phyloP scores from a whole-genome alignment of 2,113 vertebrate species.

The Indicator maculatus region DNA sequence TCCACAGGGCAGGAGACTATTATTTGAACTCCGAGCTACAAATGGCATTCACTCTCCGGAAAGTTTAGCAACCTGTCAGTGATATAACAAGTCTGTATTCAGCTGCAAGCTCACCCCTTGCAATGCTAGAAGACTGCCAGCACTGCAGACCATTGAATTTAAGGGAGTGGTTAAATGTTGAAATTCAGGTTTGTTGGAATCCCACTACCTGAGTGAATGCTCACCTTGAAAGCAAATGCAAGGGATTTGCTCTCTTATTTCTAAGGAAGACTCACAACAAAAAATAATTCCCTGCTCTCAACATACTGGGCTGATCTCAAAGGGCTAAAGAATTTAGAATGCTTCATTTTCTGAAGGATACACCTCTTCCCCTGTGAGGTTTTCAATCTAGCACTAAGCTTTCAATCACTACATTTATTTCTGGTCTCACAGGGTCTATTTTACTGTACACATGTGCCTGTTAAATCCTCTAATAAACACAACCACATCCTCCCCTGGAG shows the following conservation, averaged over 20 bases:
- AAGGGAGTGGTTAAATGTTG: slow-evolving; percentile 43
- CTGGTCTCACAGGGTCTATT: background rate
- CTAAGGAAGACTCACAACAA: background rate
- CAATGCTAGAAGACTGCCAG: background rate
- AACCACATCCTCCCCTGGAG: background rate
- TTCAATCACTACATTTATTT: background rate
- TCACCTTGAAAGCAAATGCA: slow-evolving; percentile 28
- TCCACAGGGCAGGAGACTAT: background rate
- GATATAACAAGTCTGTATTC: background rate
- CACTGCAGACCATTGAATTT: background rate
- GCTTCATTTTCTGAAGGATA: background rate
- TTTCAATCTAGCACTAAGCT: background rate
- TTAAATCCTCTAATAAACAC: background rate
- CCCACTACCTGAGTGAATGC: background rate
- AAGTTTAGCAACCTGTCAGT: background rate
- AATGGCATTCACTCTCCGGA: background rate
- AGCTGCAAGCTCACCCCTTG: background rate
- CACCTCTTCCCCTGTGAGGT: background rate
- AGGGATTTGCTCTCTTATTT: slow-evolving; percentile 8
- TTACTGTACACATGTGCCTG: background rate
- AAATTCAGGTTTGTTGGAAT: slow-evolving; percentile 64
- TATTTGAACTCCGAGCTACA: background rate
- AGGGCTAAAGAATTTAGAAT: background rate
- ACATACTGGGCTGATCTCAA: background rate
- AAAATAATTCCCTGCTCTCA: background rate